Conservation (phyloP, 2,797 vertebrate genomes). For the Cyprinodon diabolis region DNA sequence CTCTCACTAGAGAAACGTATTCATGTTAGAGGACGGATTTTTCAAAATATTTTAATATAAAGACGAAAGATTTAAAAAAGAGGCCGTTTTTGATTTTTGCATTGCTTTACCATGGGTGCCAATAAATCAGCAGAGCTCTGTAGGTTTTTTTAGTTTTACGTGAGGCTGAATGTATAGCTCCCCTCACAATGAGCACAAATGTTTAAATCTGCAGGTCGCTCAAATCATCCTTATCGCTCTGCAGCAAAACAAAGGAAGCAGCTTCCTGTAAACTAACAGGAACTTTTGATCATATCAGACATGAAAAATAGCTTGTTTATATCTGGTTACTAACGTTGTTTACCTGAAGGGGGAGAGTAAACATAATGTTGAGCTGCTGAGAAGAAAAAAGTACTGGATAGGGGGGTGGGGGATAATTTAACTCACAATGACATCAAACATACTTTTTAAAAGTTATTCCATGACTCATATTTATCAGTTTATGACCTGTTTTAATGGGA, state of each 20-base stretch:
- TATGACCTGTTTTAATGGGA: not conserved
- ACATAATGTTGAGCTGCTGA: not conserved
- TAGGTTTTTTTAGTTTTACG: too few relatives aligned
- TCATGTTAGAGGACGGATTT: not conserved
- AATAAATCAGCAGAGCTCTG: too few relatives aligned
- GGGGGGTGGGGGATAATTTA: not conserved
- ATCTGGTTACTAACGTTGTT: not conserved
- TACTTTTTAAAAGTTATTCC: not conserved
- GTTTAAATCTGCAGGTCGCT: constrained; percentile 13
- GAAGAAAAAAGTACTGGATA: not conserved
- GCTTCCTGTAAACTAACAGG: not conserved
- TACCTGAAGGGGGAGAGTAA: not conserved
- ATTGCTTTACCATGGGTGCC: not conserved
- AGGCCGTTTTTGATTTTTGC: not conserved
- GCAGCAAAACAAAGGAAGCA: not conserved
- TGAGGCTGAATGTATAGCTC: too few relatives aligned
- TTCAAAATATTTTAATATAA: not conserved
- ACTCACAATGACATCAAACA: not conserved
- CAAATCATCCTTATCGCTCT: not conserved
- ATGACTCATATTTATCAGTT: not conserved
- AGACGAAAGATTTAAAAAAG: not conserved
- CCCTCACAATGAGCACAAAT: not conserved
- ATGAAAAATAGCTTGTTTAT: not conserved
- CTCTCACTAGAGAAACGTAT: not conserved
- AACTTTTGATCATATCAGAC: constrained; percentile 1